Conservation (phyloP, 2,113 vertebrate species). For the Dasyurus viverrinus region DNA sequence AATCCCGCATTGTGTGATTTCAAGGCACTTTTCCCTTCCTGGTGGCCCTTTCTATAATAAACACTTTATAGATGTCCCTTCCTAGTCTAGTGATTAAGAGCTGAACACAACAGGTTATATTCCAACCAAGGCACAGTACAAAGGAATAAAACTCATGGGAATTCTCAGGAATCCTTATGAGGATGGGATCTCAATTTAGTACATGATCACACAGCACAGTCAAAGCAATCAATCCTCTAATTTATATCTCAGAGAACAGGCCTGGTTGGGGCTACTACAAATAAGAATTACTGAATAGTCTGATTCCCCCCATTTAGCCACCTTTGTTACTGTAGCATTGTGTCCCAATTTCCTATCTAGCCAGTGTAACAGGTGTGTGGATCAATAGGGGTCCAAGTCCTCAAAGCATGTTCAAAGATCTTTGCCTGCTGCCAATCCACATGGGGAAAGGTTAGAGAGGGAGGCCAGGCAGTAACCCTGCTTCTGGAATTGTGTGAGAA, state of each 20-base stretch:
- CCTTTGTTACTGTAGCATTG: background rate
- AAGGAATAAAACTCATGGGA: background rate
- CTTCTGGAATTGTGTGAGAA: background rate
- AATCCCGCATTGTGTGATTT: background rate
- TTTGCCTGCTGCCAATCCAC: background rate
- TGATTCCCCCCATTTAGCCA: background rate
- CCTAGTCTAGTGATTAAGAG: background rate
- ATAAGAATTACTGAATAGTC: slow-evolving; percentile 37
- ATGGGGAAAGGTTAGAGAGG: background rate
- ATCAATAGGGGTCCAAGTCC: background rate
- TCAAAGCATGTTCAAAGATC: background rate
- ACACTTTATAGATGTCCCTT: background rate
- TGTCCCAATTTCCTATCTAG: background rate
- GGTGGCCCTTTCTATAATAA: background rate
- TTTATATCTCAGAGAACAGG: background rate
- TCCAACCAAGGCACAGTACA: background rate
- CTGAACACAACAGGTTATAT: background rate
- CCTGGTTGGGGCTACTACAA: background rate
- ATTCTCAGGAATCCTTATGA: background rate
- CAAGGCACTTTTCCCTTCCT: background rate
- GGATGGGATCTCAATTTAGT: background rate
- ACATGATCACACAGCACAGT: background rate
- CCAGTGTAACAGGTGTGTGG: background rate
- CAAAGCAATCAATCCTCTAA: slow-evolving; percentile 12
- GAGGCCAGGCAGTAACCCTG: background rate